Evolutionary conservation across 1,140 invertebrate species (phyloP).

Genomic region (Teleogryllus occipitalis): DNA sequence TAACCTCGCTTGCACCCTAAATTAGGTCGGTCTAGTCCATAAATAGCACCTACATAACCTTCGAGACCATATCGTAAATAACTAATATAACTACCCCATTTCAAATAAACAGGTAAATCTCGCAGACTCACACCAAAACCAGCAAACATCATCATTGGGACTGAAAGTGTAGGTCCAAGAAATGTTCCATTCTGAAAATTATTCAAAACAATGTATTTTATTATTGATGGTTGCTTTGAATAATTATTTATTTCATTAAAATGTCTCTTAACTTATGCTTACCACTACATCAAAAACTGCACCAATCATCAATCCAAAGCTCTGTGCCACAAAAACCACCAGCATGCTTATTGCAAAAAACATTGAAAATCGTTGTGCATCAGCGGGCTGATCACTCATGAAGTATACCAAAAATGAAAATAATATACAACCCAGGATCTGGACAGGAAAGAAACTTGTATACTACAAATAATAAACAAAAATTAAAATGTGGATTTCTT

Average conservation of each 20-base stretch:
- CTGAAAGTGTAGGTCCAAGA: slow-evolving; percentile 63
- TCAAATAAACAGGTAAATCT: slow-evolving; percentile 69
- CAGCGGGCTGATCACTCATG: slow-evolving; percentile 77
- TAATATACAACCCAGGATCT: slow-evolving; percentile 63
- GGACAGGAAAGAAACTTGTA: slow-evolving; percentile 27
- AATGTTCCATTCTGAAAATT: slow-evolving; percentile 66
- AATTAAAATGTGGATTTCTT: not conserved
- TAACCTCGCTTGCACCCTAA: slow-evolving; percentile 59
- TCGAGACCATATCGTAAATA: slow-evolving; percentile 85
- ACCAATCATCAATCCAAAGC: slow-evolving; percentile 79
- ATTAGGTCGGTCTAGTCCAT: slow-evolving; percentile 58
- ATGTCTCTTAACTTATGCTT: slow-evolving; percentile 40
- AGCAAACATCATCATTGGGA: slow-evolving; percentile 82
- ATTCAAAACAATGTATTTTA: not conserved
- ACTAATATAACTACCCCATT: slow-evolving; percentile 81
- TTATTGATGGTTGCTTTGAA: not conserved
- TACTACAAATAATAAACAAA: not conserved
- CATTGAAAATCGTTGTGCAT: slow-evolving; percentile 65
- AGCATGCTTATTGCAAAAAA: slow-evolving; percentile 72
- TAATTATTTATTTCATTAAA: not conserved
- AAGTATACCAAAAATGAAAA: slow-evolving; percentile 77
- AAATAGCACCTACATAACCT: slow-evolving; percentile 70
- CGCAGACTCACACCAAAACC: slow-evolving; percentile 69
- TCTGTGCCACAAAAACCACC: slow-evolving; percentile 80
- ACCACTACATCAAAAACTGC: slow-evolving; percentile 73